Evolutionary conservation across 2,888 invertebrate species (phyloP).

Genomic region (Pollenia labialis): DNA sequence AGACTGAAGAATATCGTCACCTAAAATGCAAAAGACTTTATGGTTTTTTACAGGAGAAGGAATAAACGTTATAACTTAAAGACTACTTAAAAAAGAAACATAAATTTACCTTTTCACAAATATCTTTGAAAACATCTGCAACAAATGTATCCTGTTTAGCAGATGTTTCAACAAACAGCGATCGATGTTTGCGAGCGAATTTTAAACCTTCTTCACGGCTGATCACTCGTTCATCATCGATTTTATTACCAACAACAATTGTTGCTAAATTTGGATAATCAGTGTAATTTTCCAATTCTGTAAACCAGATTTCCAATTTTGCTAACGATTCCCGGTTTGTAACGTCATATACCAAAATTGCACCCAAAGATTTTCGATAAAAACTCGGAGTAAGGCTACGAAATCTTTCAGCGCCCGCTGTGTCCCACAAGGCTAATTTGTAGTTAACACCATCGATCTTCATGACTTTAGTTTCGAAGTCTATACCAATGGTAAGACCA

Average conservation of each 20-base stretch:
- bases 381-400: conserved; percentile 97
- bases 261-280: conserved; percentile 97
- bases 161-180: conserved; percentile 98
- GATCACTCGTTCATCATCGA: conserved; percentile 94
- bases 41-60: no score
- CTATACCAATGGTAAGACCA: conserved; percentile 98
- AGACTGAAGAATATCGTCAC: no score
- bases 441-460: conserved; percentile 96
- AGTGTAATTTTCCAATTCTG: conserved; percentile 97
- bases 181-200: conserved; percentile 97
- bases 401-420: conserved; percentile 97
- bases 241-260: conserved; percentile 99
- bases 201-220: conserved; percentile 95
- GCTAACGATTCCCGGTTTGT: conserved; percentile 91
- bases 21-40: no score
- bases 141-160: conserved; percentile 99
- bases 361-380: conserved; percentile 95
- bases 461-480: conserved; percentile 97
- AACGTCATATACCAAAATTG: conserved; percentile 97
- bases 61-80: no score
- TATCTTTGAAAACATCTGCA: conserved; percentile 97
- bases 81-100: no score
- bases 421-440: conserved; percentile 97
- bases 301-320: conserved; percentile 96
- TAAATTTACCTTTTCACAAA: conserved; percentile 94